Evolutionary conservation across 1,140 invertebrate genomes (phyloP).

Genomic region (Saxidomus purpurata): DNA sequence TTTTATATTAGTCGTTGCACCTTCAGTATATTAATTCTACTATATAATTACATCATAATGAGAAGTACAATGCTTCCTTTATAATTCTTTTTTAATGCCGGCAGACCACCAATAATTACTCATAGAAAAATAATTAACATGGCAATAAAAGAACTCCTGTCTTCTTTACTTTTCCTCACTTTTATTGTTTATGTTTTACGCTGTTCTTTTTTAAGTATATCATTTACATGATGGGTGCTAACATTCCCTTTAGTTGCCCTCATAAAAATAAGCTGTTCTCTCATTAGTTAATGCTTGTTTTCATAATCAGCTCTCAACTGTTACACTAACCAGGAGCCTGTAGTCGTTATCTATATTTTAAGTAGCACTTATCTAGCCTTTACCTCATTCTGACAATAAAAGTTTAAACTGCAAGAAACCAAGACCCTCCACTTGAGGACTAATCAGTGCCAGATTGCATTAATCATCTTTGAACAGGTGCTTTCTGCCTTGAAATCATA

Average conservation of each 20-base stretch:
- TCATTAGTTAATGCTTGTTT: conserved; percentile 6
- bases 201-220: neutral
- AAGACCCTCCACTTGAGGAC: conserved; percentile 16
- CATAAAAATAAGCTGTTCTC: neutral
- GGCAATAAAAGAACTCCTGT: too few relatives aligned
- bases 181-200: neutral
- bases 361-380: conserved; percentile 29
- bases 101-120: too few relatives aligned
- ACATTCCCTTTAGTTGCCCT: neutral
- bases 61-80: too few relatives aligned
- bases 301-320: neutral
- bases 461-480: conserved; percentile 50
- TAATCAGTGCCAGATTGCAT: conserved; percentile 46
- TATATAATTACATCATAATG: too few relatives aligned
- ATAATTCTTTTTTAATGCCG: too few relatives aligned
- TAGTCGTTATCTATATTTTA: conserved; percentile 29
- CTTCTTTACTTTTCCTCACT: neutral
- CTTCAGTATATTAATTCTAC: too few relatives aligned
- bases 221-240: conserved; percentile 14
- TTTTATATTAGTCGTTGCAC: too few relatives aligned
- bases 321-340: conserved; percentile 43
- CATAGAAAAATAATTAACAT: too few relatives aligned
- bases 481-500: conserved; percentile 1
- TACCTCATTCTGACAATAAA: conserved; percentile 45
- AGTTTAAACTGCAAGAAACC: conserved; percentile 33